Evolutionary conservation across 1,140 invertebrate species (phyloP).

Genomic region (Stegodyphus mimosarum): DNA sequence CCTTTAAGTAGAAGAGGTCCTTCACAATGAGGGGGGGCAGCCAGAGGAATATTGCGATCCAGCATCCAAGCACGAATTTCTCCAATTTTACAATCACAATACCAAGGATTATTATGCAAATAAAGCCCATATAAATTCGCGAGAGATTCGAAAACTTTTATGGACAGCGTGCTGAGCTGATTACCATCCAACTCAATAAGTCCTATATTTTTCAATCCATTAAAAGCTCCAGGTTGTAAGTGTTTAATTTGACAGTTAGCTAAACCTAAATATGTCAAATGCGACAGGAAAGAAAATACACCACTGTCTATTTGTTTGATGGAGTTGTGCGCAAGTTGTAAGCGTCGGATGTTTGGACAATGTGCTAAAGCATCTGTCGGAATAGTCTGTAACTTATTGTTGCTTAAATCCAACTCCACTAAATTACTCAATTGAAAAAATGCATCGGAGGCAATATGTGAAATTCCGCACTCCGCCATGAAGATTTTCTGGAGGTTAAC

Average conservation of each 20-base stretch:
- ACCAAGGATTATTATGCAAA: constrained; percentile 82
- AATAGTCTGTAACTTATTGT: constrained; percentile 77
- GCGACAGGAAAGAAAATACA: constrained; percentile 76
- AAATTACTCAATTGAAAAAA: constrained; percentile 65
- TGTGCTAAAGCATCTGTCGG: constrained; percentile 79
- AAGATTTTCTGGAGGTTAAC: constrained; percentile 89
- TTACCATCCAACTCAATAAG: constrained; percentile 83
- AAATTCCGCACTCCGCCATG: constrained; percentile 82
- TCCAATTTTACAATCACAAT: constrained; percentile 81
- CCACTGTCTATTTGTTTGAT: constrained; percentile 77
- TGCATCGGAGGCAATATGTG: constrained; percentile 79
- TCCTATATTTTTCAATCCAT: constrained; percentile 78
- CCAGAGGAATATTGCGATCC: constrained; percentile 79
- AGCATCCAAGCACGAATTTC: constrained; percentile 82
- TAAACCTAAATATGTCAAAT: constrained; percentile 72
- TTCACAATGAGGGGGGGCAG: constrained; percentile 77
- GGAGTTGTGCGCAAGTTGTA: constrained; percentile 79
- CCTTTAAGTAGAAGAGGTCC: constrained; percentile 74
- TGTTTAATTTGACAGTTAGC: constrained; percentile 82
- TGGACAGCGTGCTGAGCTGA: constrained; percentile 72
- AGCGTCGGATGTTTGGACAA: constrained; percentile 78
- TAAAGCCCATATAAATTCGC: constrained; percentile 79
- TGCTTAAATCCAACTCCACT: constrained; percentile 82
- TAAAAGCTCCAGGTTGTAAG: constrained; percentile 78
- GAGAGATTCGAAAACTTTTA: constrained; percentile 72